phyloP scores from a whole-genome alignment of 2,113 vertebrate genomes.

The Anarhynchus alexandrinus region DNA sequence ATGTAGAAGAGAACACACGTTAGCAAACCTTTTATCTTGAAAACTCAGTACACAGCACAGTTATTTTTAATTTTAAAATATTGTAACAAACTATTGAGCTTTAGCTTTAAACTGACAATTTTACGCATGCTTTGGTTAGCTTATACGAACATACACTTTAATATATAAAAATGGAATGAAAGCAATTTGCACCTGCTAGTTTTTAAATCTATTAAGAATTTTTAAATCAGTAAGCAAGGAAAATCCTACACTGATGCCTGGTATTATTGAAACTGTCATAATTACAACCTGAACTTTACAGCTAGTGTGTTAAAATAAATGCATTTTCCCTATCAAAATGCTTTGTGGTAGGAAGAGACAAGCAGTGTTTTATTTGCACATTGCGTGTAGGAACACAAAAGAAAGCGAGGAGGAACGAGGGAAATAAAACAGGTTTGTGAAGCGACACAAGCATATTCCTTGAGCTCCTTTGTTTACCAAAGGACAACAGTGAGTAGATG shows the following conservation, averaged over 20 bases:
- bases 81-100: neutral
- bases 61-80: neutral
- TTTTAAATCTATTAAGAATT: neutral
- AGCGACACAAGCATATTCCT: neutral
- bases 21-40: neutral
- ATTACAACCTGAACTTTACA: neutral
- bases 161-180: neutral
- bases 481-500: neutral
- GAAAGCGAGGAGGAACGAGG: neutral
- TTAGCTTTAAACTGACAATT: neutral
- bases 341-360: neutral
- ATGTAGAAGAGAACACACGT: neutral
- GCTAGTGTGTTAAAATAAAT: neutral
- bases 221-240: neutral
- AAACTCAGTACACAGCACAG: neutral
- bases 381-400: neutral
- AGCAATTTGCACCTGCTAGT: neutral
- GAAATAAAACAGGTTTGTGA: neutral
- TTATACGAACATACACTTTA: neutral
- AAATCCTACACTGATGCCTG: neutral
- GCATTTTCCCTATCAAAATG: neutral
- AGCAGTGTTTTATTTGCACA: neutral
- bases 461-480: conserved; percentile 19
- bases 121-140: neutral
- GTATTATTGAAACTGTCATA: neutral